Evolutionary conservation across 2,113 vertebrate species (phyloP).

Genomic region (Dicentrarchus labrax): DNA sequence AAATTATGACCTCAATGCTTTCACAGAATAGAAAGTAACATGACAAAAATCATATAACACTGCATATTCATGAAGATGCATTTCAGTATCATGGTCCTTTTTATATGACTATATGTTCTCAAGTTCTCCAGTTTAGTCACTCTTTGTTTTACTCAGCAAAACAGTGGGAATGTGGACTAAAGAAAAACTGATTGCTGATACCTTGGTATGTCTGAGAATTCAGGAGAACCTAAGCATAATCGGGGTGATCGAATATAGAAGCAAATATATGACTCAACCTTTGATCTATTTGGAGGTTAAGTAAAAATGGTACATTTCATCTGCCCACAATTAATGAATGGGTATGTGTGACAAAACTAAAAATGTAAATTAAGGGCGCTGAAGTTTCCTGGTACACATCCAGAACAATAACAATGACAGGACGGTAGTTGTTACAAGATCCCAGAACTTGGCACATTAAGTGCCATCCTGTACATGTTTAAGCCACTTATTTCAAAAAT

Average conservation of each 20-base stretch:
- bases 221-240: background rate
- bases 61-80: background rate
- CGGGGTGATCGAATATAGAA: background rate
- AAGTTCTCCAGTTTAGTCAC: conserved; percentile 1
- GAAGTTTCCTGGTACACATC: conserved; percentile 22
- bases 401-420: background rate
- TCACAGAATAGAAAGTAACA: background rate
- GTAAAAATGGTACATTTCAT: conserved; percentile 19
- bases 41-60: background rate
- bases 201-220: background rate
- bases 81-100: background rate
- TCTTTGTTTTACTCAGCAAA: conserved; percentile 5
- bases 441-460: background rate
- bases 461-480: conserved; percentile 12
- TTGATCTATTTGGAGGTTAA: background rate
- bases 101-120: background rate
- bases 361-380: background rate
- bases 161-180: conserved; percentile 31
- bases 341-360: conserved; percentile 4
- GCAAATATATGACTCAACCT: background rate
- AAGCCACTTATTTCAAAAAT: background rate
- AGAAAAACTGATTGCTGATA: background rate
- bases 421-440: conserved; percentile 26
- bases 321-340: background rate
- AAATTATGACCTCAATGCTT: background rate